These are phyloP conservation scores for Pan paniscus DNA, from an alignment of 2,113 vertebrate species.

Conservation along the genomic window DNA sequence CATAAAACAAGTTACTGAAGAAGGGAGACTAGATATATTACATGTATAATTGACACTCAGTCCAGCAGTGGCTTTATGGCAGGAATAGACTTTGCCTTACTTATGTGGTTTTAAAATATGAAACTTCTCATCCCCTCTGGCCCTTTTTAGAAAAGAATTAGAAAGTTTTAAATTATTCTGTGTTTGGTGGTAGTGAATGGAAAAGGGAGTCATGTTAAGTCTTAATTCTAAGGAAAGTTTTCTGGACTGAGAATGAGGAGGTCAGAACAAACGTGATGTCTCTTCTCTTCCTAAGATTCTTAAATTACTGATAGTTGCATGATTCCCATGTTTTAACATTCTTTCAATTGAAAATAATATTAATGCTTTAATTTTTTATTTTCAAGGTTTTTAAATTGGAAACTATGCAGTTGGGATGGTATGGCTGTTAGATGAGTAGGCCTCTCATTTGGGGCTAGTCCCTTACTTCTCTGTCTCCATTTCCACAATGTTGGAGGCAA, in stretches of 20 bases:
- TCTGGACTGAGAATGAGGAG: neutral
- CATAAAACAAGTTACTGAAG: neutral
- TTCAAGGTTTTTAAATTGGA: neutral
- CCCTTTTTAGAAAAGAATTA: neutral
- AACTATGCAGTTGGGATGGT: neutral
- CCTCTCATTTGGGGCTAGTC: neutral
- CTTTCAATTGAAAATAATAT: neutral
- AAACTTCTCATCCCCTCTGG: neutral
- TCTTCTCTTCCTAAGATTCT: neutral
- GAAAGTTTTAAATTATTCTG: neutral
- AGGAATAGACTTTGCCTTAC: neutral
- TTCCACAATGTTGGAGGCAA: neutral
- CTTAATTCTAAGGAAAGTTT: neutral
- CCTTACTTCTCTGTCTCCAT: neutral
- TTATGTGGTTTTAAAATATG: constrained; percentile 19
- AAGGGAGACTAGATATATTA: neutral
- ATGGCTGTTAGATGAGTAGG: neutral
- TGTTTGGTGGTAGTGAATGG: neutral
- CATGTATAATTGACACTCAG: neutral
- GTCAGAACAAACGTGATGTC: neutral
- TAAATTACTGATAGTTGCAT: neutral
- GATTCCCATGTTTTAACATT: neutral
- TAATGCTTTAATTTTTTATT: neutral
- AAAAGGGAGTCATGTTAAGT: neutral
- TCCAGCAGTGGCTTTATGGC: neutral